These are phyloP conservation scores for Pagetopsis macropterus DNA, from an alignment of 2,797 vertebrate species.

Conservation along the genomic window DNA sequence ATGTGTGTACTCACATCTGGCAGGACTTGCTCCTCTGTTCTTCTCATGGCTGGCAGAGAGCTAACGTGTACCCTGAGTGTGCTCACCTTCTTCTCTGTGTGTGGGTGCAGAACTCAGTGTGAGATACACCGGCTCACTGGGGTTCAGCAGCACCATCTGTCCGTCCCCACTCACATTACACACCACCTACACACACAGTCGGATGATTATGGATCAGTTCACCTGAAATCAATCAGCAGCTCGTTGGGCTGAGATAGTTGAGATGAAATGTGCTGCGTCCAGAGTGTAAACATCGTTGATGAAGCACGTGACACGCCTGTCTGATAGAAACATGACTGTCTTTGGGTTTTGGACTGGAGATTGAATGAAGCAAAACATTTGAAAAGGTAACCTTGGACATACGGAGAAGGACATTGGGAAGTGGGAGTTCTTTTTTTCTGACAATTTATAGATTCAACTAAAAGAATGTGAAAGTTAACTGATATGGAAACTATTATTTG, in stretches of 20 bases:
- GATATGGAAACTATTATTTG: neutral
- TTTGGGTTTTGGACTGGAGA: neutral
- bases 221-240: neutral
- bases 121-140: slow-evolving; percentile 44
- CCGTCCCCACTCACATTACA: slow-evolving; percentile 44
- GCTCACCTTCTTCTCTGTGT: slow-evolving; percentile 48
- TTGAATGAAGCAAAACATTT: neutral
- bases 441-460: too few species aligned
- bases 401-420: too few species aligned
- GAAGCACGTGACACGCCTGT: too few species aligned
- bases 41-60: neutral
- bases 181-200: slow-evolving; percentile 49
- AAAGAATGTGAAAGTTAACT: neutral
- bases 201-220: neutral
- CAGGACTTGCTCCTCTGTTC: neutral
- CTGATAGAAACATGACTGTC: neutral
- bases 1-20: neutral
- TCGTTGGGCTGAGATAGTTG: neutral
- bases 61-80: neutral
- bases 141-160: slow-evolving; percentile 54
- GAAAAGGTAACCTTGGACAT: too few species aligned
- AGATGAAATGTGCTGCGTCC: too few species aligned
- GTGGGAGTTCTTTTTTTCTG: too few species aligned
- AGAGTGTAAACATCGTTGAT: too few species aligned
- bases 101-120: slow-evolving; percentile 30